Base-by-base conservation (phyloP, 1,140 invertebrate genomes). In the Alviniconcha marisindica region DNA sequence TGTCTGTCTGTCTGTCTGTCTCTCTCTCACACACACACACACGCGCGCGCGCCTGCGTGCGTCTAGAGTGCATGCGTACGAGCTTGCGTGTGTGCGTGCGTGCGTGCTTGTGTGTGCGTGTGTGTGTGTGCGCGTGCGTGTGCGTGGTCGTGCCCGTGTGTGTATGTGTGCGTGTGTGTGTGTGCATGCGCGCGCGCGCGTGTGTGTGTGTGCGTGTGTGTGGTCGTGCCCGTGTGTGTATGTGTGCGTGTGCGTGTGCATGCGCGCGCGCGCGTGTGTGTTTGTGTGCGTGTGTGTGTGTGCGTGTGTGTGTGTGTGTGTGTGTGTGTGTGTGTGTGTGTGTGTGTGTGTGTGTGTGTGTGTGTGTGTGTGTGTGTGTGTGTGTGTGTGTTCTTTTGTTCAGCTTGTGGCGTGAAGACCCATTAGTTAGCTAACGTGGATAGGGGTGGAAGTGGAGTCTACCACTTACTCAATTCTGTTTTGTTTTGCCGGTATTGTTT, bases 241-340 rank as follows among this genome's bases (percentile, higher is more conserved):
- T 42, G 14, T 42, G 38, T 74, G 71, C 21, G 71, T 74, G 71
- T 42, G 71, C 21, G 71, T 73, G 71, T 73, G 7, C 21, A 18
- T 15, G 15, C 5, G 71, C 15, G 38, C 42, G 38, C 42, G 71
- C 42, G 38, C 42, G 71, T 73, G 2, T 42, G 71, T 73, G 36
- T 42, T 10, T 73, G 38, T 73, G 71, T 73, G 18, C 5, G 71
- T 73, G 71, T 73, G 71, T 73, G 71, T 73, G 71, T 42, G 36
- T 21, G 71, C 24, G 71, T 73, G 71, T 24, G 71, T 42, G 71
- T 42, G 18, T 38, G 71, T 73, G 71, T 73, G 36, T 73, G 71
- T 71, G 66, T 71, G 42, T 76, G 73, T 48, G 73, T 76, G 28
- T 76, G 73, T 76, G 44, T 76, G 73, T 76, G 44, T 51, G 73